Evolutionary conservation across 2,888 invertebrate species (phyloP).

Genomic region (Cephalotes varians): DNA sequence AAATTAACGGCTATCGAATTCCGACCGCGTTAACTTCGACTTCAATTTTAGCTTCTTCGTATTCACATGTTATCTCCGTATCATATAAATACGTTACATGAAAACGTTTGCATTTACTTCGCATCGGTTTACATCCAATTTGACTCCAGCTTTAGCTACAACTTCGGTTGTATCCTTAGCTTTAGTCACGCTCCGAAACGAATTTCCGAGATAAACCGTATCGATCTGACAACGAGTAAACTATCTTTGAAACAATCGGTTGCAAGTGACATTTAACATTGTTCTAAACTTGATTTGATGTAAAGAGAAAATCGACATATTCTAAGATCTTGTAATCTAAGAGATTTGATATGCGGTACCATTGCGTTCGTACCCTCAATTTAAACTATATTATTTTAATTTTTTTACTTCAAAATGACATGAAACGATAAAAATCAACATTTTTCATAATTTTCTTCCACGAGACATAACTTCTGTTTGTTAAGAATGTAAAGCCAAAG

Average conservation of each 20-base stretch:
- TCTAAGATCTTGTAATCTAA: neutral
- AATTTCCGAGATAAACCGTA: neutral
- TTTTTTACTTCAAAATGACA: neutral
- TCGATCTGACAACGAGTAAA: neutral
- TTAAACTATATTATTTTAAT: no score
- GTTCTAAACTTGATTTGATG: neutral
- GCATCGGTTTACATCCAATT: neutral
- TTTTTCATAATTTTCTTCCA: neutral
- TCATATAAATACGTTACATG: neutral
- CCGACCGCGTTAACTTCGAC: neutral
- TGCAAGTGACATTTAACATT: neutral
- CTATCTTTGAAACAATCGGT: neutral
- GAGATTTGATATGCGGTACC: neutral
- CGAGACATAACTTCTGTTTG: neutral
- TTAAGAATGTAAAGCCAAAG: neutral
- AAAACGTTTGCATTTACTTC: neutral
- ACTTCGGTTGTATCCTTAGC: neutral
- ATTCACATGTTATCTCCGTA: neutral
- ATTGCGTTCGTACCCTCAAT: neutral
- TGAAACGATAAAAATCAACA: neutral
- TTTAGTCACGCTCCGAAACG: neutral
- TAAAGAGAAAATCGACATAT: neutral
- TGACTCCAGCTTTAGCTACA: neutral
- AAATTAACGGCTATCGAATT: conserved; percentile 45
- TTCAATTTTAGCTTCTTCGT: neutral